A percentile compares a stretch with the other conserved stretches of the same genome.
Conservation (phyloP, 2,888 invertebrate species). For the Tenthredo livida region DNA sequence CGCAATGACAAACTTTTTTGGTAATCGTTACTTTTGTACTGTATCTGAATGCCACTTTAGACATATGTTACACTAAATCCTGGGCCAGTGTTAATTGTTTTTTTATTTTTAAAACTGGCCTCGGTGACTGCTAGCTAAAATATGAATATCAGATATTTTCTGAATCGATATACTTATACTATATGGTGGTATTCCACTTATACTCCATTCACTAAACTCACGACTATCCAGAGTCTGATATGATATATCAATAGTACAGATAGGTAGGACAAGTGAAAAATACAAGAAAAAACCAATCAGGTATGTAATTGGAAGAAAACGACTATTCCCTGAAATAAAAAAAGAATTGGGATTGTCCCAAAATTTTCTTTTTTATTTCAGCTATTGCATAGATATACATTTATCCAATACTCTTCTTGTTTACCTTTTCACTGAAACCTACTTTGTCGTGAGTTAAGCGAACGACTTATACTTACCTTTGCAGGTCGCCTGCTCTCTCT, state of each 20-base stretch:
- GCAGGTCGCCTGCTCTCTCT: slow-evolving; percentile 58
- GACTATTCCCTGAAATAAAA: slow-evolving; percentile 52
- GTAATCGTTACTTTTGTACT: slow-evolving; percentile 75
- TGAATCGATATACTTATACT: slow-evolving; percentile 60
- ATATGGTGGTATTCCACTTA: slow-evolving; percentile 63
- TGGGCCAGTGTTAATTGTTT: slow-evolving; percentile 67
- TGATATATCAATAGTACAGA: neutral
- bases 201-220: slow-evolving; percentile 59
- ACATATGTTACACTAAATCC: slow-evolving; percentile 71
- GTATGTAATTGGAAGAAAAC: slow-evolving; percentile 52
- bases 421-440: slow-evolving; percentile 52
- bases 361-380: neutral
- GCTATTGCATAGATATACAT: neutral
- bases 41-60: slow-evolving; percentile 78
- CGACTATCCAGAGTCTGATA: slow-evolving; percentile 59
- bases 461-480: slow-evolving; percentile 74
- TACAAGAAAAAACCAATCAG: neutral
- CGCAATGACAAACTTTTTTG: slow-evolving; percentile 73
- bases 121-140: slow-evolving; percentile 73
- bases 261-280: slow-evolving; percentile 35
- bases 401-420: neutral
- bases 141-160: slow-evolving; percentile 69
- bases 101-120: slow-evolving; percentile 67
- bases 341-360: neutral
- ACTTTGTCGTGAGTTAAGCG: slow-evolving; percentile 67